phyloP scores from a whole-genome alignment of 2,113 vertebrate species.

The Corydoras sp. region DNA sequence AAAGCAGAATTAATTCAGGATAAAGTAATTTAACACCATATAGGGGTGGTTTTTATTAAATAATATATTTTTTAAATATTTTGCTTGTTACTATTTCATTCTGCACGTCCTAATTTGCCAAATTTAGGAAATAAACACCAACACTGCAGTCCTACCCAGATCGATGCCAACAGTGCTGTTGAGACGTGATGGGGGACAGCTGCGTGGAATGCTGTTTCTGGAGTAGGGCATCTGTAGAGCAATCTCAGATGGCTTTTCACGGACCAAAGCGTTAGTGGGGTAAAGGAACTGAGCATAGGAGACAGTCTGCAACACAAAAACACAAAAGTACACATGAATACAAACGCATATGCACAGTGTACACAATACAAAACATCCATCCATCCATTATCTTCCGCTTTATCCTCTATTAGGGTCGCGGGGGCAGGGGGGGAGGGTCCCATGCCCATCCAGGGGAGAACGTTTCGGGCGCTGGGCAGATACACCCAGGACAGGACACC shows the following conservation, averaged over 20 bases:
- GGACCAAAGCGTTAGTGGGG: slow-evolving; percentile 86
- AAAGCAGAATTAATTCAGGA: too few relatives aligned
- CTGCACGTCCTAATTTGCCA: not conserved
- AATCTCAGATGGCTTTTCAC: slow-evolving; percentile 68
- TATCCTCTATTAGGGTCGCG: too few relatives aligned
- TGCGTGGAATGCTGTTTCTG: slow-evolving; percentile 64
- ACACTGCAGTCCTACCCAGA: slow-evolving; percentile 64
- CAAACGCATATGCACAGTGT: not conserved
- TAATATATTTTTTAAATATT: too few relatives aligned
- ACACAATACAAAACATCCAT: not conserved
- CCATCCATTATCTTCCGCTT: too few relatives aligned
- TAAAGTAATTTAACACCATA: too few relatives aligned
- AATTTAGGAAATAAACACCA: not conserved
- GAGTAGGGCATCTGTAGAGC: slow-evolving; percentile 61
- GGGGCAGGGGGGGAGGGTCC: too few relatives aligned
- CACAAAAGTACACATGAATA: not conserved
- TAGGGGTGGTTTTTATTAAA: too few relatives aligned
- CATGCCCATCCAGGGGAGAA: too few relatives aligned
- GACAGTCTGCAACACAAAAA: slow-evolving; percentile 71
- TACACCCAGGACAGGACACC: too few relatives aligned
- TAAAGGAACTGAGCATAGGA: slow-evolving; percentile 94
- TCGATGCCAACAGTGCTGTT: slow-evolving; percentile 74
- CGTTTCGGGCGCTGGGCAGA: too few relatives aligned
- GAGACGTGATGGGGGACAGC: slow-evolving; percentile 68
- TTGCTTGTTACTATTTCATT: not conserved